A percentile compares a stretch with the other conserved stretches of the same genome.
phyloP scores from a whole-genome alignment of 2,888 invertebrate genomes.

The Lithophane semibrunnea region DNA sequence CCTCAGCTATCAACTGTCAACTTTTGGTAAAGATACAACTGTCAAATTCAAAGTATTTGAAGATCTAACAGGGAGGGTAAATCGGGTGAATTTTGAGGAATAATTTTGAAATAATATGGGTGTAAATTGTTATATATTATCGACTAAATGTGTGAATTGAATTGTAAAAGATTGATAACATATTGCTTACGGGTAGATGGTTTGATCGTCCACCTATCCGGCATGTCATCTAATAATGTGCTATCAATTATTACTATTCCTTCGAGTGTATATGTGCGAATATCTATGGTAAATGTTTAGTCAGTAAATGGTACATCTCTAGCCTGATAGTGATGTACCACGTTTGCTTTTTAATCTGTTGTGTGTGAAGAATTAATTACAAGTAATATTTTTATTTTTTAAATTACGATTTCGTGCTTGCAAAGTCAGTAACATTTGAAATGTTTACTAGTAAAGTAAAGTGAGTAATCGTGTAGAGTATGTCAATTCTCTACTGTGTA shows the following conservation, averaged over 20 bases:
- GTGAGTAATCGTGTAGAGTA: constrained; percentile 67
- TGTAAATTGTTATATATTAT: constrained; percentile 40
- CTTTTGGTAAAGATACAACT: not conserved
- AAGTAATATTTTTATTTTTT: not conserved
- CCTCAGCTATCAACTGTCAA: not conserved
- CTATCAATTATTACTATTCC: constrained; percentile 26
- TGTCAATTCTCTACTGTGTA: constrained; percentile 68
- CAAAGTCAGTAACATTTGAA: constrained; percentile 65
- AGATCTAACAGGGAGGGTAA: not conserved
- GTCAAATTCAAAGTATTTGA: not conserved
- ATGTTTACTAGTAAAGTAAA: constrained; percentile 59
- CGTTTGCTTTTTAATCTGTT: constrained; percentile 6
- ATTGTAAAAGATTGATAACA: constrained; percentile 19
- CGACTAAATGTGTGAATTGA: constrained; percentile 28
- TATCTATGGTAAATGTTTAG: constrained; percentile 33
- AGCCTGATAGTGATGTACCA: constrained; percentile 21
- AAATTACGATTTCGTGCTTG: constrained; percentile 61
- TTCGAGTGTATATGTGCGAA: constrained; percentile 8
- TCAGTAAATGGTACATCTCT: constrained; percentile 17
- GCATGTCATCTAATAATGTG: constrained; percentile 32
- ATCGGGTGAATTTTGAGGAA: constrained; percentile 19
- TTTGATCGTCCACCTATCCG: constrained; percentile 56
- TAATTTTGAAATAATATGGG: not conserved
- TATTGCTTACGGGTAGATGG: constrained; percentile 32
- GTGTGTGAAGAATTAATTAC: constrained; percentile 1